Conservation (phyloP, 2,888 invertebrate species). For the Nineta flava region DNA sequence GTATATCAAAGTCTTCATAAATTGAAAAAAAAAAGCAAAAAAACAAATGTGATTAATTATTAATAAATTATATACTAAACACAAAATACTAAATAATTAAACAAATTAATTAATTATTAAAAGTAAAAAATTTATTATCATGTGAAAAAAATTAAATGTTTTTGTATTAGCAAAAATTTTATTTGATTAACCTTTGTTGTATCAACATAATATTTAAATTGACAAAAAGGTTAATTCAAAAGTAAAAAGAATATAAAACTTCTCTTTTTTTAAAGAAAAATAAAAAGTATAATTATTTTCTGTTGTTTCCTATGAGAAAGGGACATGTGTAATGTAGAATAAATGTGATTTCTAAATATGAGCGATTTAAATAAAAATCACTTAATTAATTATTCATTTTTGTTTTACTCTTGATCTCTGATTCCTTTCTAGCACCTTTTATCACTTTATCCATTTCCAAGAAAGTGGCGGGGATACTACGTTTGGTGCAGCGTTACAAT, state of each 20-base stretch:
- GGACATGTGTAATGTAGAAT: slow-evolving; percentile 6
- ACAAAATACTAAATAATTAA: neutral
- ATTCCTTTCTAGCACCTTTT: too few species aligned
- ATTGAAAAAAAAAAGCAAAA: neutral
- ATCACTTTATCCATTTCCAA: too few species aligned
- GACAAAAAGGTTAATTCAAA: neutral
- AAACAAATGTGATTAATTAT: slow-evolving; percentile 6
- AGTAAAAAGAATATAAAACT: neutral
- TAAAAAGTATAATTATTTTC: neutral
- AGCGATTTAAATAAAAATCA: slow-evolving; percentile 22
- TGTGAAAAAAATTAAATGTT: slow-evolving; percentile 3
- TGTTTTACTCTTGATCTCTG: neutral
- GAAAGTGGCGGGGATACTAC: too few species aligned
- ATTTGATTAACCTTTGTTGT: neutral
- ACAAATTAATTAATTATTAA: neutral
- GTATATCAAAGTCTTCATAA: neutral
- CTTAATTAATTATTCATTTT: neutral
- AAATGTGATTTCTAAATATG: slow-evolving; percentile 24
- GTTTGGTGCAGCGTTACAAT: too few species aligned
- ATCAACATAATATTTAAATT: neutral
- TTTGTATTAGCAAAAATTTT: slow-evolving; percentile 6
- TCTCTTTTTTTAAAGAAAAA: neutral
- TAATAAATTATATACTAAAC: neutral
- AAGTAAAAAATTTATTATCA: slow-evolving; percentile 1
- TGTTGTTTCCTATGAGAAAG: slow-evolving; percentile 4